These are phyloP conservation scores for Argentina silus DNA, from an alignment of 2,797 vertebrate species.

Conservation along the genomic window DNA sequence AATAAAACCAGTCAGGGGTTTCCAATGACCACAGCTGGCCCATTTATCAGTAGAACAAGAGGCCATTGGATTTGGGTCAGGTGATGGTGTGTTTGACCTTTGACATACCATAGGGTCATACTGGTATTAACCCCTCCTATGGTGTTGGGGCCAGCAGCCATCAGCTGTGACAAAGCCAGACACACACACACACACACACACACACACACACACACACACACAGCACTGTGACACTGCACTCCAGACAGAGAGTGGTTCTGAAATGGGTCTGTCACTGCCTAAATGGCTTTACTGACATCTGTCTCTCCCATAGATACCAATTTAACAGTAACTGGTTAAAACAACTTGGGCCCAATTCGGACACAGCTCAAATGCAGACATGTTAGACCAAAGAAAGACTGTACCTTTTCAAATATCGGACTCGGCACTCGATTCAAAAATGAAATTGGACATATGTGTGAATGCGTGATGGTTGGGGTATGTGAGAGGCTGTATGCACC, in stretches of 20 bases:
- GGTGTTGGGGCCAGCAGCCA: neutral
- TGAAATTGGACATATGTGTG: neutral
- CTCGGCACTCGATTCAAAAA: neutral
- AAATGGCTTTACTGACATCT: neutral
- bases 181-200: neutral
- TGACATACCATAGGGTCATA: neutral
- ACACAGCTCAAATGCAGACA: no score
- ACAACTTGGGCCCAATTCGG: no score
- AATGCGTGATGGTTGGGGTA: neutral
- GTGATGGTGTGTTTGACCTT: neutral
- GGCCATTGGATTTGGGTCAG: neutral
- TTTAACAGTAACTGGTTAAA: neutral
- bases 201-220: neutral
- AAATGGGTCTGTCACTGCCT: neutral
- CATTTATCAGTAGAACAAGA: neutral
- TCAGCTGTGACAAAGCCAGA: neutral
- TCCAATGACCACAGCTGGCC: neutral
- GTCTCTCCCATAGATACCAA: neutral
- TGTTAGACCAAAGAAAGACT: no score
- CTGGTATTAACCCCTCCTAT: neutral
- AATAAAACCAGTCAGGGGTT: no score
- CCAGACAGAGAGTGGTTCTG: neutral
- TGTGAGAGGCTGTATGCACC: neutral
- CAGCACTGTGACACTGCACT: neutral
- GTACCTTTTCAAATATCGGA: no score